These are phyloP conservation scores for Aramus guarauna DNA, from an alignment of 2,113 vertebrate species.

Conservation along the genomic window DNA sequence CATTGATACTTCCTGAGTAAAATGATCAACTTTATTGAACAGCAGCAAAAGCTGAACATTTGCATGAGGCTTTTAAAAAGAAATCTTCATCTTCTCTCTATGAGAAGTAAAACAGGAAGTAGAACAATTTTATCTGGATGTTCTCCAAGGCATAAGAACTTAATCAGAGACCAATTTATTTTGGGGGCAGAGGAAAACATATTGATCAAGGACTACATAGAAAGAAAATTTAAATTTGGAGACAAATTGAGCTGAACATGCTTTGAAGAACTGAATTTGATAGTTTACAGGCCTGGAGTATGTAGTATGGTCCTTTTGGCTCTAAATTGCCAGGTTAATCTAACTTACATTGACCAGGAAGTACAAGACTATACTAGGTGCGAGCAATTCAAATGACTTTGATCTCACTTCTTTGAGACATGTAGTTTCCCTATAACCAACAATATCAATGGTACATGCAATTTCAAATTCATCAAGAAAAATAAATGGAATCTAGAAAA, in stretches of 20 bases:
- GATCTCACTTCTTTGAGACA: neutral
- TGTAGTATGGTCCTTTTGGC: neutral
- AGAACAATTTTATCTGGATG: neutral
- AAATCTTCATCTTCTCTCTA: neutral
- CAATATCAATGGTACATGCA: neutral
- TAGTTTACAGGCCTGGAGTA: neutral
- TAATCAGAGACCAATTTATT: conserved; percentile 12
- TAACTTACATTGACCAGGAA: neutral
- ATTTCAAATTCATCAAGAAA: neutral
- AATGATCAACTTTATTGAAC: conserved; percentile 60
- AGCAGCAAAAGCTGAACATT: conserved; percentile 13
- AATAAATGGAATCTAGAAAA: neutral
- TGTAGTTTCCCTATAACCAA: neutral
- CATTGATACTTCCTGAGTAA: conserved; percentile 36
- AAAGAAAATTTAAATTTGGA: neutral
- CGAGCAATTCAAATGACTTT: neutral
- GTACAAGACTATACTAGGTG: fast-evolving
- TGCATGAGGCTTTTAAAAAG: conserved; percentile 24
- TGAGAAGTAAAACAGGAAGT: neutral
- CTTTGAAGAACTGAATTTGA: neutral
- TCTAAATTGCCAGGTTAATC: neutral
- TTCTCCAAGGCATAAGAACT: neutral
- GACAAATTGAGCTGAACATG: neutral
- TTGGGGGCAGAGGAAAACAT: neutral
- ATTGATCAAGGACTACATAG: neutral